Evolutionary conservation across 2,113 vertebrate species (phyloP), one percentile per base, ranked within the genome.

Genomic region (Equus quagga): DNA sequence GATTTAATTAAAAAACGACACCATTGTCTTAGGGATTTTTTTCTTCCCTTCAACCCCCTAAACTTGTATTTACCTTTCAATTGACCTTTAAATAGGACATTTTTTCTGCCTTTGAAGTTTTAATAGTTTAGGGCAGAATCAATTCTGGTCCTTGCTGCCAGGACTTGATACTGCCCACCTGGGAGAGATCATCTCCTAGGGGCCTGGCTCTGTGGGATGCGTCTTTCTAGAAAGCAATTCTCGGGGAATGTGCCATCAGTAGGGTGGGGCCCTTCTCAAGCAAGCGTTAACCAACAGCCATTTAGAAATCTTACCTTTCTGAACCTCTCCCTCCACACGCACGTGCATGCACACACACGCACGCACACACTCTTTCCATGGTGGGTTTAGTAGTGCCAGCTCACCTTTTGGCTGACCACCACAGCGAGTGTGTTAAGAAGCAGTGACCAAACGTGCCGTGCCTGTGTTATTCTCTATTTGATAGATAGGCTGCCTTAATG

Each of bases 121-220:
- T 5, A 65, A 6, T 36, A 21, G 36, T 60, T 92, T 18, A 67
- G 75, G 51, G 78, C 31, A 11, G 44, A 84, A 67, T 54, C 17
- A 12, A 3, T 14, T 67, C 58, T 58, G 23, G 15, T 5, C 17
- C 49, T 46, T 8, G 8, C 49, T 75, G 24, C 18, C n/a, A 18
- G 33, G 36, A 15, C 28, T 15, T 41, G 18, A 19, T 13, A 0
- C 26, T 28, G 24, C 6, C 2, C 9, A 8, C 18, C 9, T 26
- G 73, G 26, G n/a, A 13, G 26, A 28, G 65, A 76, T 1, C 2
- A 3, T 56, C 15, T 46, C 10, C 9, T 15, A 49, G 28, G 2
- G 4, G 49, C 4, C 6, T 5, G 0, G 6, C 6, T 70, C 9
- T 4, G 3, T 6, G 54, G 54, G 31, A 1, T 8, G 9, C 19